Evolutionary conservation across 2,113 vertebrate genomes (phyloP), one percentile per base, ranked within the genome.

Genomic region (Himantopus leucocephalus): DNA sequence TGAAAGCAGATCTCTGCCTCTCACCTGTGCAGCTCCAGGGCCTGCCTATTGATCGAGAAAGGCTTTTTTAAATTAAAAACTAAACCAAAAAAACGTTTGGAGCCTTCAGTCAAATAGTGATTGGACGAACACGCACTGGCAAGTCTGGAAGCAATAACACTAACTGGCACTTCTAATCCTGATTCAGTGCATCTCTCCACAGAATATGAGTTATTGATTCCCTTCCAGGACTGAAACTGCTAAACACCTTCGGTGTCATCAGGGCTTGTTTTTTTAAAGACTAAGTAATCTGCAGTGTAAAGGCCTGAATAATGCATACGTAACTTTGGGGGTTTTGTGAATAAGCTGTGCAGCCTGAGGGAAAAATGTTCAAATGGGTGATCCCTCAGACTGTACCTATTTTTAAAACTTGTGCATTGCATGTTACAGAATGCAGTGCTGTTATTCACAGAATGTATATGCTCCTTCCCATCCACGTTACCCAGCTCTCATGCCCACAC

Each of bases 251-350:
- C 14, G 3, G 39, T 80, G 35, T 22, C 87, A 50, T 7, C 1
- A 29, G 47, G 15, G 37, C 55, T 56, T 52, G 43, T 0, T 21
- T 77, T 79, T 66, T 60, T 59, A 85, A 85, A 10, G 29, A 64
- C 34, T 35, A 37, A 56, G 62, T n/a, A 35, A 73, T 63, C 29
- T 8, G 22, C 62, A 0, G 0, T 18, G 37, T 19, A 32, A 67
- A 91, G 55, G 62, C 29, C 39, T 50, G 71, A 59, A 71, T 43
- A 39, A 86, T 0, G 2, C 20, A 24, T 9, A 11, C 0, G 0
- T 52, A 34, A 43, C 34, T 58, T 3, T 3, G 20, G 56, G 20
- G 15, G 0, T 0, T 59, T 34, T 64, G 63, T 27, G n/a, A 64
- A 26, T 48, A 39, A 78, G 5, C 55, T 67, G 39, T 37, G 64